Evolutionary conservation across 2,797 vertebrate genomes (phyloP).

Genomic region (Euthynnus affinis): DNA sequence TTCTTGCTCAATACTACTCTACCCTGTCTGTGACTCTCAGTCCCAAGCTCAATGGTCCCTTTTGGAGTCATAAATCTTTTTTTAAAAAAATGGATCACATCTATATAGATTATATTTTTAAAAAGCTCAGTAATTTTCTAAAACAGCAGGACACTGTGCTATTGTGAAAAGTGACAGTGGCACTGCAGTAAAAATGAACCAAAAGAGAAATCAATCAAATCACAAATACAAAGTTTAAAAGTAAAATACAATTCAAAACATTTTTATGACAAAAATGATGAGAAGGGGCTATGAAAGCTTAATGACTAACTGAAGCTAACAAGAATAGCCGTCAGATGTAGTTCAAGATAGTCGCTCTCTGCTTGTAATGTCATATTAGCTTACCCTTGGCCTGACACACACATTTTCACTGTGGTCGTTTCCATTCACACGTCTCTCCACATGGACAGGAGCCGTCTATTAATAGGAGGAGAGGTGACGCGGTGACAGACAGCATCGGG

Average conservation of each 20-base stretch:
- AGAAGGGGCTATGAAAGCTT: neutral
- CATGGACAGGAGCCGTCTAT: conserved; percentile 43
- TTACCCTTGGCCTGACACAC: conserved; percentile 19
- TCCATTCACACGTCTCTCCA: conserved; percentile 34
- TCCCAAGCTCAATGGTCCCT: too few relatives aligned
- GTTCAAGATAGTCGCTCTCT: neutral
- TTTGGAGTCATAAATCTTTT: too few relatives aligned
- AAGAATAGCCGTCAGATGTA: neutral
- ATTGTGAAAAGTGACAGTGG: too few relatives aligned
- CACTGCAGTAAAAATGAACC: neutral
- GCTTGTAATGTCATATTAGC: conserved; percentile 9
- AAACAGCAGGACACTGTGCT: too few relatives aligned
- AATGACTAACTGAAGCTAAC: too few relatives aligned
- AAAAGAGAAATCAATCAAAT: neutral
- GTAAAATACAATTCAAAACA: neutral
- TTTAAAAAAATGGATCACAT: too few relatives aligned
- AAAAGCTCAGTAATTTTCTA: too few relatives aligned
- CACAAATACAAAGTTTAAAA: neutral
- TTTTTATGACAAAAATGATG: neutral
- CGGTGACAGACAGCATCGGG: conserved; percentile 51
- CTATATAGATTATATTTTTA: too few relatives aligned
- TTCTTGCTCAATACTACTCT: too few relatives aligned
- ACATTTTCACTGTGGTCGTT: conserved; percentile 39
- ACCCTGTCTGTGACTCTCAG: too few relatives aligned
- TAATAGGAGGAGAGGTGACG: conserved; percentile 41